These are phyloP conservation scores for Ginglymostoma cirratum DNA, from an alignment of 2,113 vertebrate species.

Conservation along the genomic window DNA sequence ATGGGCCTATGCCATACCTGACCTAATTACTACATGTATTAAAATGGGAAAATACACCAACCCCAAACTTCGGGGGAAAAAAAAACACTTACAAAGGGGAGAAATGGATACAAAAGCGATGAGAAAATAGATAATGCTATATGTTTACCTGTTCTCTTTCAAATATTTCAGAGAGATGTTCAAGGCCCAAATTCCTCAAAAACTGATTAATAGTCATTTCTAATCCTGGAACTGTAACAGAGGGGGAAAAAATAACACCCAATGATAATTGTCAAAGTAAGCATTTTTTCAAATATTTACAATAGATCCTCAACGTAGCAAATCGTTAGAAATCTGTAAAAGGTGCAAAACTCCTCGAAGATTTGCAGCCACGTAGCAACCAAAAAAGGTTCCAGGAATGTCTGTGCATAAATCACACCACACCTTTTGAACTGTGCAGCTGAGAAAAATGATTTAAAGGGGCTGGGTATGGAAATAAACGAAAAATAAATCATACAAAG, in stretches of 20 bases:
- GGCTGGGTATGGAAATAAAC: too few species aligned
- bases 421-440: too few species aligned
- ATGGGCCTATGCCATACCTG: neutral
- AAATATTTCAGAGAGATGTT: slow-evolving; percentile 91
- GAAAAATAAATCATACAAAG: too few species aligned
- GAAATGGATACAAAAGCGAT: neutral
- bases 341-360: neutral
- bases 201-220: slow-evolving; percentile 89
- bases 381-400: too few species aligned
- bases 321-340: neutral
- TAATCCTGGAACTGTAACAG: slow-evolving; percentile 46
- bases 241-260: neutral
- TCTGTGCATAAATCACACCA: too few species aligned
- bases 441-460: too few species aligned
- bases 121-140: neutral
- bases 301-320: neutral
- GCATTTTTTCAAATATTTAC: neutral
- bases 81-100: neutral
- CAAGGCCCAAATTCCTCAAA: slow-evolving; percentile 87
- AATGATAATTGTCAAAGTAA: neutral
- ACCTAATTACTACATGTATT: neutral
- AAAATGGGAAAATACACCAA: neutral
- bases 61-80: neutral
- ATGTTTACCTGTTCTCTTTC: slow-evolving; percentile 84
- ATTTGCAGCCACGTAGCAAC: too few species aligned